Percentiles rank a stretch among this genome's conserved stretches.
phyloP scores from a whole-genome alignment of 2,113 vertebrate species.

The Anser cygnoides region DNA sequence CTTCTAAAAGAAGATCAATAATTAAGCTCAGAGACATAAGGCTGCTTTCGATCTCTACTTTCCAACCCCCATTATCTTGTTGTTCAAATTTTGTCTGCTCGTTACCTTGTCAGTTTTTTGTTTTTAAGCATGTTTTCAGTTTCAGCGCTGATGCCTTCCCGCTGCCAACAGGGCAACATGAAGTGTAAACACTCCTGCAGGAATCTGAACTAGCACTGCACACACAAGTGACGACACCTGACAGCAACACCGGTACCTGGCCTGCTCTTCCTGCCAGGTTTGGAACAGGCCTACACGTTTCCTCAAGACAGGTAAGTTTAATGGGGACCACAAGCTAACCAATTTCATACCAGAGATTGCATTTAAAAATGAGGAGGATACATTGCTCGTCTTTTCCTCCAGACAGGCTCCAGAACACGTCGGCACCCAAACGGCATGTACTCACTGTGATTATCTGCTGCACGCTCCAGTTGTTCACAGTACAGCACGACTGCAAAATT shows the following conservation, averaged over 20 bases:
- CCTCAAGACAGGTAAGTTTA: background rate
- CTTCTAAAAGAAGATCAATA: background rate
- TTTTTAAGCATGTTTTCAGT: background rate
- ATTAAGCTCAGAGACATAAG: background rate
- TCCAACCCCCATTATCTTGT: background rate
- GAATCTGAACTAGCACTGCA: background rate
- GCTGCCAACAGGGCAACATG: background rate
- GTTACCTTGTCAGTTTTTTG: background rate
- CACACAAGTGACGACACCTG: accelerated
- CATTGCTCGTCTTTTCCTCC: background rate
- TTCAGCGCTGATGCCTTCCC: background rate
- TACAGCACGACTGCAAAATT: conserved; percentile 2
- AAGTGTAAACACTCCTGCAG: background rate
- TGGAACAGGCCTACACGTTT: background rate
- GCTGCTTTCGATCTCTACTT: background rate
- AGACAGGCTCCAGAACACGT: background rate
- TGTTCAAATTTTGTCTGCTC: background rate
- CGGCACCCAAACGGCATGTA: background rate
- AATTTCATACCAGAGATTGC: background rate
- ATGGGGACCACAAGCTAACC: background rate
- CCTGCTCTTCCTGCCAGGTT: background rate
- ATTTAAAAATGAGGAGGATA: background rate
- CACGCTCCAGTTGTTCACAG: background rate
- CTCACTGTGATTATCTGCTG: conserved; percentile 1
- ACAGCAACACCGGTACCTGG: background rate